phyloP scores from a whole-genome alignment of 2,888 invertebrate genomes.

The Dicycla oo region DNA sequence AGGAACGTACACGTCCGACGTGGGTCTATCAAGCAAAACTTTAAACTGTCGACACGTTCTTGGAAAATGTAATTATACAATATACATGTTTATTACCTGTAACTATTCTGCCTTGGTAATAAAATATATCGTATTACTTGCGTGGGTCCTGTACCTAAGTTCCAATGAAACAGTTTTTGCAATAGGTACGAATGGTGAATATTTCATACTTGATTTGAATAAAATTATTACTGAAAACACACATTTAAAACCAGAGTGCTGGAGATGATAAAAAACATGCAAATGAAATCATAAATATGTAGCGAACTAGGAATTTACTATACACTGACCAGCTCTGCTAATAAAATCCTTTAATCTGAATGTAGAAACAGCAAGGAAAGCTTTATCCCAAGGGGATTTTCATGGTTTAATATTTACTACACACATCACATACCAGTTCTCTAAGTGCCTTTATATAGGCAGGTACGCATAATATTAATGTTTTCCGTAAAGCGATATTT shows the following conservation, averaged over 20 bases:
- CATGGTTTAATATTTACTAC: constrained; percentile 42
- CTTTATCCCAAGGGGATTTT: constrained; percentile 24
- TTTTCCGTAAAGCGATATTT: constrained; percentile 54
- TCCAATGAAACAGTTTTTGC: not conserved
- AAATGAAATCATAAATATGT: constrained; percentile 36
- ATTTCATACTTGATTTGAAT: constrained; percentile 21
- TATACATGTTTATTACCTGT: constrained; percentile 20
- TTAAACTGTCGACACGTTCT: constrained; percentile 6
- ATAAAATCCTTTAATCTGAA: constrained; percentile 20
- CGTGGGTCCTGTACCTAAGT: not conserved
- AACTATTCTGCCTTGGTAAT: constrained; percentile 18
- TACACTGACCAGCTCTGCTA: constrained; percentile 4
- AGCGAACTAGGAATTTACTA: constrained; percentile 11
- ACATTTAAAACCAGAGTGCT: constrained; percentile 15
- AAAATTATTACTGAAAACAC: not conserved
- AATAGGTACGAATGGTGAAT: constrained; percentile 11
- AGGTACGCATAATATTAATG: constrained; percentile 36
- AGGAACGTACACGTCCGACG: not conserved
- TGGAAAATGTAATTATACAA: constrained; percentile 15
- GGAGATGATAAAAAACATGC: constrained; percentile 15
- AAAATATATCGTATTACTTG: not conserved
- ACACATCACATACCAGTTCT: constrained; percentile 16
- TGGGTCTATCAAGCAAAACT: constrained; percentile 6
- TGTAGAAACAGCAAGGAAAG: constrained; percentile 3
- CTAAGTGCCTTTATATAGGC: constrained; percentile 28